A percentile compares a stretch with the other conserved stretches of the same genome.
These are phyloP conservation scores for Cotesia glomerata DNA, from an alignment of 1,140 invertebrate species.

Conservation along the genomic window DNA sequence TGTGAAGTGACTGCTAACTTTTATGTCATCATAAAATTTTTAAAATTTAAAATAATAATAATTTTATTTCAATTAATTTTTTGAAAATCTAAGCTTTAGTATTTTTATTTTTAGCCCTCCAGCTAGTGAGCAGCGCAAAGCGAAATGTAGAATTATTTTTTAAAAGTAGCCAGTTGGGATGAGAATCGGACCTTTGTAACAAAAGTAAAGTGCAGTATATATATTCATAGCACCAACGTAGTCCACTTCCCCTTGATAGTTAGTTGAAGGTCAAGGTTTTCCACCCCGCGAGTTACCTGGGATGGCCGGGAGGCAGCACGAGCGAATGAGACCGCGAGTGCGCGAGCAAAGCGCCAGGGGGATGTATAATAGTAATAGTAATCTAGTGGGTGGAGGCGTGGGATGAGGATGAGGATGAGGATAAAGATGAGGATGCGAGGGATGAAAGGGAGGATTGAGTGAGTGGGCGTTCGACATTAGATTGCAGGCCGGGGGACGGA, in stretches of 20 bases:
- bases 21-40: too few relatives aligned
- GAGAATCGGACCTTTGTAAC: neutral
- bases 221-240: neutral
- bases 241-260: neutral
- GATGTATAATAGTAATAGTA: neutral
- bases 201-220: neutral
- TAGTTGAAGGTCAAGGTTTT: conserved; percentile 60
- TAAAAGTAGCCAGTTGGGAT: neutral
- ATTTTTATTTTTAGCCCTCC: too few relatives aligned
- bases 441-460: neutral
- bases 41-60: too few relatives aligned
- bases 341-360: neutral
- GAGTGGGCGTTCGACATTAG: conserved; percentile 17
- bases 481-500: neutral
- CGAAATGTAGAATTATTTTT: too few relatives aligned
- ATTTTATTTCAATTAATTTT: too few relatives aligned
- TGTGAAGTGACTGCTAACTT: too few relatives aligned
- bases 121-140: too few relatives aligned
- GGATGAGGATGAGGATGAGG: neutral
- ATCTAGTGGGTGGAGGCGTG: neutral
- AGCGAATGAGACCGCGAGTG: conserved; percentile 15
- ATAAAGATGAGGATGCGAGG: neutral
- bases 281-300: conserved; percentile 34
- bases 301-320: conserved; percentile 18
- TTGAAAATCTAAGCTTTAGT: neutral